phyloP scores from a whole-genome alignment of 2,888 invertebrate species.

The Suillia variegata region DNA sequence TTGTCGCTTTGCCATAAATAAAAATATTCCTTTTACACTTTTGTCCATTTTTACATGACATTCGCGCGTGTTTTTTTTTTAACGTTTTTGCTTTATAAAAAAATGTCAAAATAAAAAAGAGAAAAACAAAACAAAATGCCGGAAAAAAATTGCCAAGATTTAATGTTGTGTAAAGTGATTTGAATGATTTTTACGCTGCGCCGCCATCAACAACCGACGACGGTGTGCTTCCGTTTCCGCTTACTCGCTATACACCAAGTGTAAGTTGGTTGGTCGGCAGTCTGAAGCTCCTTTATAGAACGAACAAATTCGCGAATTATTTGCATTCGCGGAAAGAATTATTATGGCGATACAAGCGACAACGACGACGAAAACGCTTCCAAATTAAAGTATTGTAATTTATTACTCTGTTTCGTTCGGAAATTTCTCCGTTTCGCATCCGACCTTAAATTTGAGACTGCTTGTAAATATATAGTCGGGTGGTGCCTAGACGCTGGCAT shows the following conservation, averaged over 20 bases:
- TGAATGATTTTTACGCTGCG: not conserved
- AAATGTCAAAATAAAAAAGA: not conserved
- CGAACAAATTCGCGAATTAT: not conserved
- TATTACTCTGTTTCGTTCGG: not conserved
- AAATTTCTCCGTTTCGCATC: too few species aligned
- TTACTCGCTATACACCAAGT: not conserved
- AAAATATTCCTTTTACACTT: not conserved
- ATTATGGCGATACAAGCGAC: not conserved
- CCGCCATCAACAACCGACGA: not conserved
- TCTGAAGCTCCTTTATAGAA: too few species aligned
- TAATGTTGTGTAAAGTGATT: conserved; percentile 6
- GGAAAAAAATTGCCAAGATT: not conserved
- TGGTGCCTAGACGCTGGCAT: too few species aligned
- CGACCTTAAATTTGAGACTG: too few species aligned
- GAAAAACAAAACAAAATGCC: not conserved
- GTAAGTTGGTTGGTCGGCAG: too few species aligned
- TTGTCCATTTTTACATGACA: not conserved
- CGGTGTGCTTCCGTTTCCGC: not conserved
- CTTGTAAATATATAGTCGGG: too few species aligned
- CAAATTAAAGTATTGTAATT: too few species aligned
- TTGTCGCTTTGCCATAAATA: not conserved
- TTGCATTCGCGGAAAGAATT: not conserved
- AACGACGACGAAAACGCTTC: not conserved
- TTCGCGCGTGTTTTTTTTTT: not conserved
- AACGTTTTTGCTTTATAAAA: not conserved